Evolutionary conservation across 2,888 invertebrate species (phyloP).

Genomic region (Pristionchus entomophagus): DNA sequence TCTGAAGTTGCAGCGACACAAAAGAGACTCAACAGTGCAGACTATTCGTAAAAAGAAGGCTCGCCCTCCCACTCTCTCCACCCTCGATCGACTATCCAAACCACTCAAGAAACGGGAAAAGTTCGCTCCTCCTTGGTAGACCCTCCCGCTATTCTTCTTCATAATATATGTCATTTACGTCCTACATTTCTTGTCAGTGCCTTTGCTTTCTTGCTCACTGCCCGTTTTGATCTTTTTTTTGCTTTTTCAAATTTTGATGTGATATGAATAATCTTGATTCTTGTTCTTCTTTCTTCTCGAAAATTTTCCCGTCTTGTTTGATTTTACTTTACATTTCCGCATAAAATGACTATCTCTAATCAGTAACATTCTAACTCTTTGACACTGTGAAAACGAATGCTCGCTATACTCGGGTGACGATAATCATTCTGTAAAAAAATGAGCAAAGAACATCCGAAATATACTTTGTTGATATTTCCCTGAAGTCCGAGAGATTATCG

Average conservation of each 20-base stretch:
- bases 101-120: slow-evolving; percentile 45
- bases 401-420: too few species aligned
- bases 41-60: slow-evolving; percentile 18
- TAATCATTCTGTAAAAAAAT: too few species aligned
- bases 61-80: slow-evolving; percentile 24
- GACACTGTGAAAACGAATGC: too few species aligned
- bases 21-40: slow-evolving; percentile 28
- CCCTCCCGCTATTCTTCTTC: neutral
- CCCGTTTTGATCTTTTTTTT: neutral
- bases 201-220: neutral
- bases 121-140: slow-evolving; percentile 19
- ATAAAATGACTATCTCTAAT: too few species aligned
- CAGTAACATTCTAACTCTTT: too few species aligned
- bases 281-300: too few species aligned
- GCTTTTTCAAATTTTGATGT: neutral
- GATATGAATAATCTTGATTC: too few species aligned
- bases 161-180: neutral
- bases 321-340: too few species aligned
- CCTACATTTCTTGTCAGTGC: slow-evolving; percentile 14
- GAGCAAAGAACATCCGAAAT: too few species aligned
- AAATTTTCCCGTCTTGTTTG: too few species aligned
- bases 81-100: slow-evolving; percentile 45
- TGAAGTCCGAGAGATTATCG: too few species aligned
- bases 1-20: neutral
- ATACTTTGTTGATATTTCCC: too few species aligned